phyloP scores from a whole-genome alignment of 2,113 vertebrate species.

The Corvus moneduloides region DNA sequence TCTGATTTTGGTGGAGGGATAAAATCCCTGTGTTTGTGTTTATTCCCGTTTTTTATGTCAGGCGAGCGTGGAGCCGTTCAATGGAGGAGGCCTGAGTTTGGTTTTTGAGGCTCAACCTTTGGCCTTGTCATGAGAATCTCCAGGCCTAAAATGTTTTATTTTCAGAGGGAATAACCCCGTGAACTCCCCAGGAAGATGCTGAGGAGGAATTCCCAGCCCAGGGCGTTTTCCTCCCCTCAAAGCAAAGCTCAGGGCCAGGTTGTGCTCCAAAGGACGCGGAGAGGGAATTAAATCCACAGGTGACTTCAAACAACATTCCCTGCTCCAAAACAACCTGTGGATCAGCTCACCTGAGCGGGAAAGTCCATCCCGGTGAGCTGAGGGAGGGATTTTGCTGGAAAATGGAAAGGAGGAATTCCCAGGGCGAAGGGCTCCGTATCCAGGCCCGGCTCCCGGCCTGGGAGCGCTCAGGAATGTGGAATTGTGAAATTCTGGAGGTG shows the following conservation, averaged over 20 bases:
- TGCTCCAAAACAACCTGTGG: accelerated
- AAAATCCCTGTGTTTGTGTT: not conserved
- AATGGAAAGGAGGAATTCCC: not conserved
- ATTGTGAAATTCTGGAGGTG: not conserved
- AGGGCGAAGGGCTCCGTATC: accelerated
- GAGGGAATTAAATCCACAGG: not conserved
- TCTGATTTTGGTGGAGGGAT: not conserved
- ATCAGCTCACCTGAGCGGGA: accelerated
- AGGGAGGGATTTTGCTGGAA: not conserved
- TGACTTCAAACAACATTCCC: not conserved
- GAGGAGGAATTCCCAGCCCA: not conserved
- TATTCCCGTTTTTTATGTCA: not conserved
- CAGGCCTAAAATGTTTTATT: not conserved
- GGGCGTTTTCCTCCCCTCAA: not conserved
- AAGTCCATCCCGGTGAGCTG: accelerated
- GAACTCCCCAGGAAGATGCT: not conserved
- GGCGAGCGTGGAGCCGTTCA: accelerated
- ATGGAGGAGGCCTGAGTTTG: not conserved
- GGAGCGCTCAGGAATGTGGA: not conserved
- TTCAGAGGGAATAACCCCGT: not conserved
- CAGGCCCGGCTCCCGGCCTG: not conserved
- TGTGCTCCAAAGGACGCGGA: not conserved
- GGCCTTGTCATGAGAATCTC: not conserved
- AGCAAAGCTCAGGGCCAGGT: not conserved
- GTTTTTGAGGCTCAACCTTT: accelerated